These are phyloP conservation scores for Pegea sp. DNA, from an alignment of 23 tunicate species.

Conservation along the genomic window DNA sequence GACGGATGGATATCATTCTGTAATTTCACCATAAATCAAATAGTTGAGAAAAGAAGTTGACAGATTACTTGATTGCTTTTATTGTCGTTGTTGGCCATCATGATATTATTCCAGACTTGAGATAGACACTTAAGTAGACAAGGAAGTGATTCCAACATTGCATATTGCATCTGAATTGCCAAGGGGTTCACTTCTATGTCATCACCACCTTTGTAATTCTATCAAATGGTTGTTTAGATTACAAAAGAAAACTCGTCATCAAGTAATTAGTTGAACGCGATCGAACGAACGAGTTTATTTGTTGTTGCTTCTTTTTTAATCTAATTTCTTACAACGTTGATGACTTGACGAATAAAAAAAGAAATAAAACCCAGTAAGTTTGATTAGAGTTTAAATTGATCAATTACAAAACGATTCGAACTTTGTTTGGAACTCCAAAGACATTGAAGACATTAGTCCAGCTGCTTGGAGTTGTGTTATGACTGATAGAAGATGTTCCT, in stretches of 20 bases:
- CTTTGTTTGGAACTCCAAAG: neutral
- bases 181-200: neutral
- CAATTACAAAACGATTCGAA: neutral
- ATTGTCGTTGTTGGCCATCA: slow-evolving; percentile 3
- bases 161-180: neutral
- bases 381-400: neutral
- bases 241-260: neutral
- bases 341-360: no score
- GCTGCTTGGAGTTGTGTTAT: neutral
- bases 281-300: no score
- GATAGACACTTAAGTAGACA: neutral
- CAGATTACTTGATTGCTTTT: neutral
- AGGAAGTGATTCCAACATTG: neutral
- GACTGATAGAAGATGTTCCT: neutral
- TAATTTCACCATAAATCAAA: neutral
- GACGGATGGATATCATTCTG: neutral
- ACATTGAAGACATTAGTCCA: neutral
- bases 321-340: no score
- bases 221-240: neutral
- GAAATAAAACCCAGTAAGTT: no score
- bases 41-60: neutral
- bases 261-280: no score
- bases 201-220: slow-evolving; percentile 1
- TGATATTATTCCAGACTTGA: neutral
- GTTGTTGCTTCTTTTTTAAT: no score